A percentile compares a stretch with the other conserved stretches of the same genome.
Conservation (phyloP, 2,797 vertebrate species). For the Urocyon cinereoargenteus region DNA sequence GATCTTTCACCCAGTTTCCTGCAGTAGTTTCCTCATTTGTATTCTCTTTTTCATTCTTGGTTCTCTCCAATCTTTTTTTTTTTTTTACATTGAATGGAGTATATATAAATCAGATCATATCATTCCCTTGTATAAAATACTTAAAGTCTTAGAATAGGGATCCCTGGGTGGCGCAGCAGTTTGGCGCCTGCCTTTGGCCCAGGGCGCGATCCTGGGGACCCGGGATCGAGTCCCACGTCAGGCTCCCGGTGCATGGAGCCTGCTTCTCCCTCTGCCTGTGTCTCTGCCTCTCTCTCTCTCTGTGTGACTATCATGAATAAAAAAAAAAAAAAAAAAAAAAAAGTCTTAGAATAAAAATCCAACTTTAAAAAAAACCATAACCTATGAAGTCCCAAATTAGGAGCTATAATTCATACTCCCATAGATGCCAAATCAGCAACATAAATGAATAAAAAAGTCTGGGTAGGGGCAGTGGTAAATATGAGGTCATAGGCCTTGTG, state of each 20-base stretch:
- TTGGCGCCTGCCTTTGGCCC: too few relatives aligned
- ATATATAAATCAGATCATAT: neutral
- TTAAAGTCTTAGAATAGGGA: conserved; percentile 34
- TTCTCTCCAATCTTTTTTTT: neutral
- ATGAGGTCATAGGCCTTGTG: neutral
- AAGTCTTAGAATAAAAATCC: conserved; percentile 33
- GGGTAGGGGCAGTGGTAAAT: neutral
- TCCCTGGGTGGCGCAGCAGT: too few relatives aligned
- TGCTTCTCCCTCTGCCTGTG: too few relatives aligned
- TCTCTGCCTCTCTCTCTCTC: too few relatives aligned
- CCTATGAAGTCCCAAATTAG: neutral
- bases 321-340: too few relatives aligned
- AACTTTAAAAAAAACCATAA: neutral
- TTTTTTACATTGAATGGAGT: neutral
- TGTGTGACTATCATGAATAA: too few relatives aligned
- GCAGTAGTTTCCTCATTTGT: neutral
- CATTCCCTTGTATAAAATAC: conserved; percentile 48
- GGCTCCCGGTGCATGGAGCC: too few relatives aligned
- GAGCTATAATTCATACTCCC: neutral
- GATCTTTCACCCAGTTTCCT: neutral
- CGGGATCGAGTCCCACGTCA: too few relatives aligned
- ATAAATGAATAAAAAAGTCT: neutral
- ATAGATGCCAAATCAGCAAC: neutral
- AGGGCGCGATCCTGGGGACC: too few relatives aligned
- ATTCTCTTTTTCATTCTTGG: neutral